Conservation (phyloP, 2,797 vertebrate species). For the Labeo calbasu region DNA sequence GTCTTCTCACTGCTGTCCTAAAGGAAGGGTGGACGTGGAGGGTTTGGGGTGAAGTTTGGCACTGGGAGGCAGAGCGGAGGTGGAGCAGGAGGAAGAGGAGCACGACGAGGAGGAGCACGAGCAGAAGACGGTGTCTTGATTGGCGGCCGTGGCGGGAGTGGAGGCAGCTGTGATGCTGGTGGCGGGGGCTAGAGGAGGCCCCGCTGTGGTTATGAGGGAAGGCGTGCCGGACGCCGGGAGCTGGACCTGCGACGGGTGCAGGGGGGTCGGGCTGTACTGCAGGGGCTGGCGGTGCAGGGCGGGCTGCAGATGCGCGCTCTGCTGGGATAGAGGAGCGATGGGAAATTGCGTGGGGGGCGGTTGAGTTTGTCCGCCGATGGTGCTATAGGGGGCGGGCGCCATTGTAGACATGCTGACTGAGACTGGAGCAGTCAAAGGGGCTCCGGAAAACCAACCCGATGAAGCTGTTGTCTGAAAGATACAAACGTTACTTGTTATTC, state of each 20-base stretch:
- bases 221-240: constrained; percentile 55
- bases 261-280: constrained; percentile 70
- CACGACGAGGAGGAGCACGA: constrained; percentile 75
- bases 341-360: constrained; percentile 61
- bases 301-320: constrained; percentile 59
- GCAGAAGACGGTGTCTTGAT: constrained; percentile 68
- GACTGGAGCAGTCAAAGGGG: constrained; percentile 63
- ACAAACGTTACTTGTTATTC: not conserved
- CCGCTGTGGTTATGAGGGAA: constrained; percentile 64
- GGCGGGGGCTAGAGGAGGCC: constrained; percentile 58
- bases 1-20: constrained; percentile 76
- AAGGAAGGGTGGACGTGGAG: constrained; percentile 76
- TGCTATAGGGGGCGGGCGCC: constrained; percentile 68
- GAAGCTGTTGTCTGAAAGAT: constrained; percentile 47
- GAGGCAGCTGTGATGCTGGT: constrained; percentile 64
- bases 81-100: constrained; percentile 76
- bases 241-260: constrained; percentile 62
- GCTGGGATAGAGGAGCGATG: constrained; percentile 64
- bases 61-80: constrained; percentile 82
- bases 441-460: constrained; percentile 76
- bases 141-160: constrained; percentile 56
- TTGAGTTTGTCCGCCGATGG: constrained; percentile 66
- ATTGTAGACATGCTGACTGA: constrained; percentile 66
- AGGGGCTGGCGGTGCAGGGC: constrained; percentile 71
- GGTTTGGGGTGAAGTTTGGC: constrained; percentile 79